Evolutionary conservation across 2,113 vertebrate species (phyloP).

Genomic region (Ictalurus furcatus): DNA sequence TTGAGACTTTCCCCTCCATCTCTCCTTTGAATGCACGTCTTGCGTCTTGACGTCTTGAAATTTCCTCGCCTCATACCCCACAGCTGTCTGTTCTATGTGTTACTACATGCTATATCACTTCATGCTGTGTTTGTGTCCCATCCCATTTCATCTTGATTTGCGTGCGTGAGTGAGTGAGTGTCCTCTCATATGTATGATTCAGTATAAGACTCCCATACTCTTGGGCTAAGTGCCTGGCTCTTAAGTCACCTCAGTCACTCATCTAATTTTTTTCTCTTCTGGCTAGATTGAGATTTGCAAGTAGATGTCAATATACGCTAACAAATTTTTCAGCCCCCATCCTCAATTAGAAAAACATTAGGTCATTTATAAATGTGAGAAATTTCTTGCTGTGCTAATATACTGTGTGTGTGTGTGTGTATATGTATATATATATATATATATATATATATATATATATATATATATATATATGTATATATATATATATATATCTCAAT

Average conservation of each 20-base stretch:
- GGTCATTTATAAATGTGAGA: background rate
- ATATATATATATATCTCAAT: background rate
- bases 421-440: too few species aligned
- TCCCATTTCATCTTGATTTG: constrained; percentile 24
- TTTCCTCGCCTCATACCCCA: background rate
- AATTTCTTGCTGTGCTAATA: background rate
- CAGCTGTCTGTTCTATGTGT: constrained; percentile 15
- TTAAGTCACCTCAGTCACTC: background rate
- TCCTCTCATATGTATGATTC: constrained; percentile 20
- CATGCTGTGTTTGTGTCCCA: background rate
- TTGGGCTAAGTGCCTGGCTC: constrained; percentile 5
- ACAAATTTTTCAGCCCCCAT: constrained; percentile 41
- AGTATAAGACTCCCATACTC: constrained; percentile 12
- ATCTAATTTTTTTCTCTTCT: constrained; percentile 30
- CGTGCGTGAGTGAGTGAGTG: background rate
- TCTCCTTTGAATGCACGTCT: background rate
- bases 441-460: background rate
- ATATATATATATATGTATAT: background rate
- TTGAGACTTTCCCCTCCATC: constrained; percentile 17
- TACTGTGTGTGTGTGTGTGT: too few species aligned
- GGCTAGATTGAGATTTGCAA: constrained; percentile 29
- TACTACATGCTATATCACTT: background rate
- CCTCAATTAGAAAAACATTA: background rate
- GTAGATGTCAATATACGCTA: constrained; percentile 12
- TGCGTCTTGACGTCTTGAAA: background rate